These are phyloP conservation scores for Spondyliosoma cantharus DNA, from an alignment of 2,797 vertebrate species.

Conservation along the genomic window DNA sequence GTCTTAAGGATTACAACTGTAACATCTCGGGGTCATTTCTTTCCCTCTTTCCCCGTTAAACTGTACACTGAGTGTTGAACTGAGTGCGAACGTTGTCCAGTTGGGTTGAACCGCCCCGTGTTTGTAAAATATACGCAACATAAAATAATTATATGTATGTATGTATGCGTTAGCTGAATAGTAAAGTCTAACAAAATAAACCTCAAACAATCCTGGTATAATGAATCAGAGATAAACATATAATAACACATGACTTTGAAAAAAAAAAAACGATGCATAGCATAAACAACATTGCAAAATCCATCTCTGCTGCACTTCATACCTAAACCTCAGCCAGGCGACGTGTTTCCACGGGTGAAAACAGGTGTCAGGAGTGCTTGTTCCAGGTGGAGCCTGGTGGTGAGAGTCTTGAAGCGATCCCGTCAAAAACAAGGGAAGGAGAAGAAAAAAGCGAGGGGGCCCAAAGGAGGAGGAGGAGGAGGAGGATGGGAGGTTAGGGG, in stretches of 20 bases:
- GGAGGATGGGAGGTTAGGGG: neutral
- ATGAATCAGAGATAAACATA: slow-evolving; percentile 51
- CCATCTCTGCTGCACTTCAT: slow-evolving; percentile 59
- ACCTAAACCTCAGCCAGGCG: slow-evolving; percentile 50
- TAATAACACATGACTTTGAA: slow-evolving; percentile 36
- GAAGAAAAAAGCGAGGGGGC: slow-evolving; percentile 38
- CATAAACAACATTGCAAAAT: slow-evolving; percentile 62
- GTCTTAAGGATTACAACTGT: neutral
- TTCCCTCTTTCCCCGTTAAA: neutral
- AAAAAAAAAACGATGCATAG: slow-evolving; percentile 77
- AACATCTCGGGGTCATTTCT: neutral
- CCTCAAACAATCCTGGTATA: slow-evolving; percentile 44
- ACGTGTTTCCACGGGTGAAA: slow-evolving; percentile 48
- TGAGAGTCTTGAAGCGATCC: slow-evolving; percentile 63
- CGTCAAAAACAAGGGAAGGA: slow-evolving; percentile 39
- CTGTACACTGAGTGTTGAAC: neutral
- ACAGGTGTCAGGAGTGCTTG: slow-evolving; percentile 47
- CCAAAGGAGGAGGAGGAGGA: neutral
- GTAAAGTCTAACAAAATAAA: slow-evolving; percentile 36
- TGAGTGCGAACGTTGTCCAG: neutral
- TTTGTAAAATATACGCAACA: slow-evolving; percentile 24
- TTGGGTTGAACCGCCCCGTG: neutral
- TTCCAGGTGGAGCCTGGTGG: slow-evolving; percentile 47
- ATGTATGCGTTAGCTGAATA: slow-evolving; percentile 10
- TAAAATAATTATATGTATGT: slow-evolving; percentile 4